phyloP scores from a whole-genome alignment of 2,888 invertebrate species.

The Patella ulyssiponensis region DNA sequence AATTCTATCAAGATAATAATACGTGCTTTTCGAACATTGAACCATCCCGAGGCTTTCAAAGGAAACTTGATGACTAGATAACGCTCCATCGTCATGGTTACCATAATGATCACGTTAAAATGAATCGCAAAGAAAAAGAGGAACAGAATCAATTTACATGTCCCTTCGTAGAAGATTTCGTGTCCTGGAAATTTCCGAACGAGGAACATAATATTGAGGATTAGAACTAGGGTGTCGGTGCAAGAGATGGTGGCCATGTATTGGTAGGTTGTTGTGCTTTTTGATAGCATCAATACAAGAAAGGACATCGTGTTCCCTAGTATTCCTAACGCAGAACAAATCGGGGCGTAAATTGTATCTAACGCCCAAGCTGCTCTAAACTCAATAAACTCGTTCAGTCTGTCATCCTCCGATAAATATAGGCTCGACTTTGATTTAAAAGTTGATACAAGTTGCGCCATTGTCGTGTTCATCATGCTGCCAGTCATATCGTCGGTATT shows the following conservation, averaged over 20 bases:
- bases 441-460: neutral
- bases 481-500: neutral
- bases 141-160: slow-evolving; percentile 31
- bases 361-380: slow-evolving; percentile 17
- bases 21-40: slow-evolving; percentile 8
- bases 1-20: slow-evolving; percentile 19
- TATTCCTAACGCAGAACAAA: slow-evolving; percentile 26
- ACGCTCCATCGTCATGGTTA: slow-evolving; percentile 34
- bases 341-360: slow-evolving; percentile 21
- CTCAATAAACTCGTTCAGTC: slow-evolving; percentile 19
- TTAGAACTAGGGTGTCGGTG: slow-evolving; percentile 30
- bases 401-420: slow-evolving; percentile 14
- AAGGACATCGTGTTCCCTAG: slow-evolving; percentile 30
- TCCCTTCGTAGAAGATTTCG: slow-evolving; percentile 24
- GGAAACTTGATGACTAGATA: slow-evolving; percentile 33
- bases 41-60: slow-evolving; percentile 23
- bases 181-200: slow-evolving; percentile 31
- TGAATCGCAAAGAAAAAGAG: slow-evolving; percentile 31
- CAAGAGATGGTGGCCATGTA: slow-evolving; percentile 32
- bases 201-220: slow-evolving; percentile 31
- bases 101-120: slow-evolving; percentile 28
- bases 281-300: slow-evolving; percentile 19
- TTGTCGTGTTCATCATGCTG: neutral
- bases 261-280: slow-evolving; percentile 26
- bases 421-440: slow-evolving; percentile 7